A percentile compares a stretch with the other conserved stretches of the same genome.
phyloP scores from a whole-genome alignment of 2,113 vertebrate species.

The Megaptera novaeangliae region DNA sequence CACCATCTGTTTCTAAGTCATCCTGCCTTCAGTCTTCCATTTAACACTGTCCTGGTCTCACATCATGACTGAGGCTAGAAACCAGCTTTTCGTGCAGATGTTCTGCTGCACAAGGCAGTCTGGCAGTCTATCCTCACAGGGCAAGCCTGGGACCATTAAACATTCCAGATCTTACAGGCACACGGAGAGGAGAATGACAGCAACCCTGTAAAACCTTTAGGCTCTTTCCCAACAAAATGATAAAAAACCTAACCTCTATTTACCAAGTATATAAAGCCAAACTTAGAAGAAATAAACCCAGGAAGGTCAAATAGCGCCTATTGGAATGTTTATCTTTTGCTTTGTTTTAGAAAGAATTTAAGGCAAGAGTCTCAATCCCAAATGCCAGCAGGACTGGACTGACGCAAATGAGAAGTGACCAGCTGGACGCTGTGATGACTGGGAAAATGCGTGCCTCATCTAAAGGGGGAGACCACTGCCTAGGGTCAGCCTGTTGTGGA shows the following conservation, averaged over 20 bases:
- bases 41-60: background rate
- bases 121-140: background rate
- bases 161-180: background rate
- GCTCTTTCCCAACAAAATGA: background rate
- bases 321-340: background rate
- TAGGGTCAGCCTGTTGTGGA: background rate
- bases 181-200: background rate
- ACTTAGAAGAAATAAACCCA: background rate
- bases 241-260: background rate
- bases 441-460: background rate
- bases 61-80: background rate
- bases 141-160: background rate
- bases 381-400: background rate
- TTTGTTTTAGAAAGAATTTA: background rate
- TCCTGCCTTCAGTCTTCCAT: background rate
- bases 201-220: background rate
- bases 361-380: background rate
- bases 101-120: background rate
- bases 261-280: background rate
- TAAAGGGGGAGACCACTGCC: background rate
- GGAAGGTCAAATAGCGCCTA: background rate
- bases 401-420: background rate
- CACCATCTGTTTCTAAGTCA: background rate
- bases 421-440: background rate
- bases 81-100: background rate